Percentiles rank a stretch among this genome's conserved stretches.
Conservation (phyloP, 2,113 vertebrate species). For the Podarcis raffonei region DNA sequence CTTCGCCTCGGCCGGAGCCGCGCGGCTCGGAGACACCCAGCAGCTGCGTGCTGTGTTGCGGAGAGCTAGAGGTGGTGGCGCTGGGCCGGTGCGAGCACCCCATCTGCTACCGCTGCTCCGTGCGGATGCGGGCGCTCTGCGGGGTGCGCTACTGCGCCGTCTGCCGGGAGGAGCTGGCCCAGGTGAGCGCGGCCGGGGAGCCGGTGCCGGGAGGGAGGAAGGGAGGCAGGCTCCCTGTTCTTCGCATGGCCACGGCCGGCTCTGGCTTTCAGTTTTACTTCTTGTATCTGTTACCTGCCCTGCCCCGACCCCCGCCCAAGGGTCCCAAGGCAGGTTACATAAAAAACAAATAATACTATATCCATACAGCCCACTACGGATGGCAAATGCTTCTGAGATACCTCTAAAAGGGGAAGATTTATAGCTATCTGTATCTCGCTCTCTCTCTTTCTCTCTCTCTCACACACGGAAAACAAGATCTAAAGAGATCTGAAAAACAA, state of each 20-base stretch:
- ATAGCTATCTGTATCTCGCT: too few relatives aligned
- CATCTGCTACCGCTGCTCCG: constrained; percentile 96
- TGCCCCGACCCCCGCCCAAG: too few relatives aligned
- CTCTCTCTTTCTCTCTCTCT: too few relatives aligned
- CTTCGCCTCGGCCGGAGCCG: constrained; percentile 50
- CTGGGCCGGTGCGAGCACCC: constrained; percentile 96
- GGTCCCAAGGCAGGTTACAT: too few relatives aligned
- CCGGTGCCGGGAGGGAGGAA: background rate
- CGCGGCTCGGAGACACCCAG: constrained; percentile 75
- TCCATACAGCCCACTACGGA: too few relatives aligned
- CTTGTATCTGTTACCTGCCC: background rate
- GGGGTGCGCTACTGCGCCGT: constrained; percentile 97
- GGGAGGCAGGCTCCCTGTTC: background rate
- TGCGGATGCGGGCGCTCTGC: constrained; percentile 95
- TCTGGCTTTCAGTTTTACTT: background rate
- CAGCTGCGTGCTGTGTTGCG: constrained; percentile 88
- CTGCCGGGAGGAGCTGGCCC: constrained; percentile 95
- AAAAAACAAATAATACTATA: too few relatives aligned
- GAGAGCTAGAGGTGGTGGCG: constrained; percentile 90
- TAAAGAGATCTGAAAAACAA: too few relatives aligned
- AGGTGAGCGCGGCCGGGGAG: constrained; percentile 75
- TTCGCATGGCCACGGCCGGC: too few relatives aligned
- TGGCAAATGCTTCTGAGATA: too few relatives aligned
- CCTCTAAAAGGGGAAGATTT: too few relatives aligned
- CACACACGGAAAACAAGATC: too few relatives aligned